Base-by-base conservation (phyloP, 1,140 invertebrate species). In the Drosophila willistoni region DNA sequence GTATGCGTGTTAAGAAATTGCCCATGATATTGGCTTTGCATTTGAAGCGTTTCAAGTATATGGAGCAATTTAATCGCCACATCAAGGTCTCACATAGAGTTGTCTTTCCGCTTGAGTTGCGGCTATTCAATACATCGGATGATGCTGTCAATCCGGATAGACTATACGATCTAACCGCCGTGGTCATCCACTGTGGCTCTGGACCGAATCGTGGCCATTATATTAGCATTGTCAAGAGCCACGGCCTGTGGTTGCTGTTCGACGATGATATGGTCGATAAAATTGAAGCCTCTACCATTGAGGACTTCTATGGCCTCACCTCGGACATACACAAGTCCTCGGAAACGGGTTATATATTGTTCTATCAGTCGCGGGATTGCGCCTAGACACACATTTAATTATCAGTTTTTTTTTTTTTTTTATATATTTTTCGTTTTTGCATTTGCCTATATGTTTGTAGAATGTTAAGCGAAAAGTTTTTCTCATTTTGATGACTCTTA, bases 211-310 rank as follows among this genome's bases (percentile, higher is more conserved):
- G 99, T 74, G 99, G 99, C 42, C 99, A 99, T 93, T 99, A 99
- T 93, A 99, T 99, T 93, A 99, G 97, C 92, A 98, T 99, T 93
- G 99, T 99, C 29, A 99, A 99, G 93, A 99, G 98, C 92, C 98
- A 99, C 93, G 98, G 98, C 34, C 98, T 99, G 92, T 99, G 99
- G 99, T 94, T 99, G 73, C 94, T 99, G 1, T 99, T 99, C 94
- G 99, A 99, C 93, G 99, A 99, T 93, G 99, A 99, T 93, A 98
- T 99, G 95, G 99, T 99, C 68, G 98, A 99, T 94, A 99, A 99
- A 97, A 99, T 99, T 85, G 98, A 99, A 92, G 97, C 98, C 22
- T 98, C 98, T 65, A 96, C 98, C 69, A 99, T 99, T 93, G 99
- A 99, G 94, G 99, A 99, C 93, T 99, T 99, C 93, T 99, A 99